Evolutionary conservation across 2,888 invertebrate species (phyloP), one percentile per base, ranked within the genome.

Genomic region (Julus scanicus): DNA sequence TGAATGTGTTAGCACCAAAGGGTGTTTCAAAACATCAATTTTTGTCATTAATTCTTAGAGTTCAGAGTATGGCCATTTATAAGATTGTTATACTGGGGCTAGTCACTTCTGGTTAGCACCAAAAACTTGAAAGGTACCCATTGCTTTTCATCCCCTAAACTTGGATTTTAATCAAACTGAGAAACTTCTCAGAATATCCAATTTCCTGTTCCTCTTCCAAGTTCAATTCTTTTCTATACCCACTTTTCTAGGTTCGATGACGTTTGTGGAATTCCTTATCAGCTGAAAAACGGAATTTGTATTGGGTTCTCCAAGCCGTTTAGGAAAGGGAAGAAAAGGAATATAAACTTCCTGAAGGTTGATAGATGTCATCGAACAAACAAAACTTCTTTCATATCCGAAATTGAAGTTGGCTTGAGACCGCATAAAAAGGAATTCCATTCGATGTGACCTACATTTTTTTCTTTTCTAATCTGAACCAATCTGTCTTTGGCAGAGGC

Each of bases 261-360:
- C 57, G 57, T 63, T 63, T 63, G 17, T n/a, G 57, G 57, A 63
- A 63, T 63, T 63, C 57, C 57, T 63, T 63, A 63, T 63, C 57
- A 63, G 57, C 57, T 63, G 17, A n/a, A 63, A 63, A 17, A n/a
- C 17, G 57, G n/a, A 63, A 63, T 63, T 63, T 63, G 57, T 63
- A 63, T 63, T 63, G 57, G 57, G 57, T n/a, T 63, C 57, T 63
- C 5, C 15, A 63, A 63, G 57, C 57, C 57, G 17, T 63, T 63
- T n/a, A 63, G n/a, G 57, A 63, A 63, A 63, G 57, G 57, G n/a
- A n/a, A 63, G 57, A 63, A 63, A 63, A 15, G 17, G 57, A 63
- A 63, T 63, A 63, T 63, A 63, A 63, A 63, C 57, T 63, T 63
- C 57, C 57, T 63, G 57, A 63, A 63, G 57, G 57, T n/a, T 63